These are phyloP conservation scores for Brachirus orientalis DNA, from an alignment of 2,113 vertebrate genomes.

Conservation along the genomic window DNA sequence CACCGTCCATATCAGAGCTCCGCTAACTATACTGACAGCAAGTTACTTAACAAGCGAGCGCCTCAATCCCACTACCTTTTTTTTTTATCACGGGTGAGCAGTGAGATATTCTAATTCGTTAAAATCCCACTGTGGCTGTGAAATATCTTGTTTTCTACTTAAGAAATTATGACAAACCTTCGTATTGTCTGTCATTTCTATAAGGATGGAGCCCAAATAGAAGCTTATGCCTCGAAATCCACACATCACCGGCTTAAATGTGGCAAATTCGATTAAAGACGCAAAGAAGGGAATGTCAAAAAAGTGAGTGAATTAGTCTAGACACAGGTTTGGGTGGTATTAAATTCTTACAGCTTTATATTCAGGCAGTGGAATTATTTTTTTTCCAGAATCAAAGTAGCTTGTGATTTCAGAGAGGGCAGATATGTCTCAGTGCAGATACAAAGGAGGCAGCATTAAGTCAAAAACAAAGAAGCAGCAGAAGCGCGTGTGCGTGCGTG, in stretches of 20 bases:
- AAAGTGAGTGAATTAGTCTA: conserved; percentile 72
- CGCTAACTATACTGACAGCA: conserved; percentile 85
- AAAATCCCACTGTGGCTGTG: conserved; percentile 74
- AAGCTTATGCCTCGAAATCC: conserved; percentile 71
- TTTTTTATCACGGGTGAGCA: conserved; percentile 75
- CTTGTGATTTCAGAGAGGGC: conserved; percentile 29
- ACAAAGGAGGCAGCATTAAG: conserved; percentile 56
- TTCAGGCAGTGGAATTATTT: conserved; percentile 47
- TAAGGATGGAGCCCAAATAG: conserved; percentile 68
- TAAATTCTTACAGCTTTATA: conserved; percentile 65
- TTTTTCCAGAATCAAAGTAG: conserved; percentile 49
- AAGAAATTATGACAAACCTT: conserved; percentile 75
- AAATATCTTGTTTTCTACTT: conserved; percentile 80
- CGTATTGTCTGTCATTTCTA: conserved; percentile 63
- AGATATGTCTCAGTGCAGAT: conserved; percentile 30
- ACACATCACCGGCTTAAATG: conserved; percentile 66
- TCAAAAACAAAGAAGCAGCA: conserved; percentile 59
- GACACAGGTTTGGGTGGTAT: conserved; percentile 68
- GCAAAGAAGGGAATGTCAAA: conserved; percentile 69
- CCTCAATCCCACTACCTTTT: conserved; percentile 58
- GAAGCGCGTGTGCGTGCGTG: conserved; percentile 2
- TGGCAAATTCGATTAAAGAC: conserved; percentile 78
- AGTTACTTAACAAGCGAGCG: conserved; percentile 80
- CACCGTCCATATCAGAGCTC: conserved; percentile 83
- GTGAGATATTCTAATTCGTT: conserved; percentile 79